These are phyloP conservation scores for Dyspetes luteomarginatus DNA, from an alignment of 2,888 invertebrate genomes.

Conservation along the genomic window DNA sequence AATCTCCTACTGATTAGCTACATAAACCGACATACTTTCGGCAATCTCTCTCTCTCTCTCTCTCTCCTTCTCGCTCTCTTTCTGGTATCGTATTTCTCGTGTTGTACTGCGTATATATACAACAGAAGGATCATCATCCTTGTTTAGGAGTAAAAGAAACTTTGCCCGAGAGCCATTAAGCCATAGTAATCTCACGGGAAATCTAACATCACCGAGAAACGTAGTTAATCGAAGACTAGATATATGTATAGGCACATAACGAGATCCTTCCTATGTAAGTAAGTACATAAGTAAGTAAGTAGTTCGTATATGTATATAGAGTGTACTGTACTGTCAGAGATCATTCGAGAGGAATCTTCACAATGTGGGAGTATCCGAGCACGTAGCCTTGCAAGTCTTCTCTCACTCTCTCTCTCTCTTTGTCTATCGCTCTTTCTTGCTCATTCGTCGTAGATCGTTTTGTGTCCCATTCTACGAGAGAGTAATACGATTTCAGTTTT, in stretches of 20 bases:
- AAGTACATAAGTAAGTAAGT: slow-evolving; percentile 20
- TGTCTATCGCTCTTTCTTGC: slow-evolving; percentile 16
- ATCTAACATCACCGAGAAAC: slow-evolving; percentile 62
- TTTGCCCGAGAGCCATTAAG: slow-evolving; percentile 58
- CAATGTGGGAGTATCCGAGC: slow-evolving; percentile 33
- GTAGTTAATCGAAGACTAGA: slow-evolving; percentile 58
- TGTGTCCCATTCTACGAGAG: slow-evolving; percentile 41
- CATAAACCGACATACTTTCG: slow-evolving; percentile 52
- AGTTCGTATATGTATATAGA: slow-evolving; percentile 19
- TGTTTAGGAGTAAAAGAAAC: slow-evolving; percentile 64
- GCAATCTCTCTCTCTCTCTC: slow-evolving; percentile 9
- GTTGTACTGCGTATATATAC: slow-evolving; percentile 21
- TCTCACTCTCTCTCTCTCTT: neutral
- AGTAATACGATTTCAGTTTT: slow-evolving; percentile 51
- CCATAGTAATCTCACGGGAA: slow-evolving; percentile 63
- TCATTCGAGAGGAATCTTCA: slow-evolving; percentile 57
- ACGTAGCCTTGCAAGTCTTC: slow-evolving; percentile 44
- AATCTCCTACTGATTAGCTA: slow-evolving; percentile 49
- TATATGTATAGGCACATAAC: neutral
- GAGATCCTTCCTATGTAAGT: slow-evolving; percentile 37
- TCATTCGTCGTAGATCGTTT: slow-evolving; percentile 12
- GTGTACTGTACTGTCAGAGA: slow-evolving; percentile 46
- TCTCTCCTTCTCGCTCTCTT: neutral
- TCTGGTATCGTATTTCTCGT: slow-evolving; percentile 28
- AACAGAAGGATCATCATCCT: slow-evolving; percentile 57